phyloP scores from a whole-genome alignment of 1,140 invertebrate genomes.

The Pseudomyrmex concolor region DNA sequence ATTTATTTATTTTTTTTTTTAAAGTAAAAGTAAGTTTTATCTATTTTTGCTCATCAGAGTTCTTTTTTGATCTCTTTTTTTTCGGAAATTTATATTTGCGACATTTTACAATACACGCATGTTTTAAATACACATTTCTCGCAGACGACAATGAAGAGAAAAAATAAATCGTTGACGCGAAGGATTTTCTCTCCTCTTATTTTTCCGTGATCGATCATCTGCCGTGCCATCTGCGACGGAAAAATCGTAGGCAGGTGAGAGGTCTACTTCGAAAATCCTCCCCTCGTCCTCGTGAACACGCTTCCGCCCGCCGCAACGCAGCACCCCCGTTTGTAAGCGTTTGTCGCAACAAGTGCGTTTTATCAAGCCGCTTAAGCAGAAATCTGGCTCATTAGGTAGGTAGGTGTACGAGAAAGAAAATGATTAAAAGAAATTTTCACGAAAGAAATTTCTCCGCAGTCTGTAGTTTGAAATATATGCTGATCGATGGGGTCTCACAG shows the following conservation, averaged over 20 bases:
- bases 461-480: background rate
- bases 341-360: slow-evolving; percentile 67
- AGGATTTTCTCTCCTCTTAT: slow-evolving; percentile 55
- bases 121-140: slow-evolving; percentile 22
- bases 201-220: slow-evolving; percentile 72
- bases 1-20: too few relatives aligned
- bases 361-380: slow-evolving; percentile 63
- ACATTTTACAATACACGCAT: background rate
- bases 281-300: slow-evolving; percentile 9
- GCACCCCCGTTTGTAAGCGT: background rate
- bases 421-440: background rate
- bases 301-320: slow-evolving; percentile 53
- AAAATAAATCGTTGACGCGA: slow-evolving; percentile 64
- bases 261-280: slow-evolving; percentile 15
- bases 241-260: slow-evolving; percentile 65
- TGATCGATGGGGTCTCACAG: slow-evolving; percentile 50
- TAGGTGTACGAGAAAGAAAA: background rate
- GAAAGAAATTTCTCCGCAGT: background rate
- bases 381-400: slow-evolving; percentile 9
- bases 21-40: too few relatives aligned
- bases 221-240: slow-evolving; percentile 43
- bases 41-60: too few relatives aligned
- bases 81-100: too few relatives aligned
- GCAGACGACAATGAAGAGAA: slow-evolving; percentile 14
- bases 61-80: too few relatives aligned